Base-by-base conservation (phyloP, 2,888 invertebrate species). In the Parapristionchus giblindavisi region DNA sequence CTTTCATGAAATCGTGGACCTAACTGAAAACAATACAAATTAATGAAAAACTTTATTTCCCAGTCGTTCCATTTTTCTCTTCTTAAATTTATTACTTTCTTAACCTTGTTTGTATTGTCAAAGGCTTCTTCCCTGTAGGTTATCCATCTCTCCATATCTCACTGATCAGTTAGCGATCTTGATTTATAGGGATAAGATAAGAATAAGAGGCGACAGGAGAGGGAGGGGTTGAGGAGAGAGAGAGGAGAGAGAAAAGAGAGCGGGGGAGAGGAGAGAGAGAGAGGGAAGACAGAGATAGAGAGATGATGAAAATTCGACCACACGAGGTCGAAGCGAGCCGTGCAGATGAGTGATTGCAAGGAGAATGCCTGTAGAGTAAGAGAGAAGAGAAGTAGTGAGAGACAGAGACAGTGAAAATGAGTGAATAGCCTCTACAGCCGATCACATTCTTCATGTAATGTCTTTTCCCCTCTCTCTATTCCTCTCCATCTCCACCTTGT, bases 391-490 rank as follows among this genome's bases (percentile, higher is more conserved):
- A 65, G n/a, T n/a, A n/a, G n/a, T n/a, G n/a, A n/a, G n/a, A n/a
- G n/a, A n/a, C n/a, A n/a, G n/a, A n/a, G n/a, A n/a, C n/a, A n/a
- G n/a, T n/a, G n/a, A n/a, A n/a, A n/a, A n/a, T n/a, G n/a, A n/a
- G n/a, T n/a, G n/a, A n/a, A n/a, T n/a, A n/a, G n/a, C n/a, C n/a
- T n/a, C n/a, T n/a, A n/a, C 43, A 43, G 8, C 63, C 63, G 63
- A 65, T 43, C 63, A 43, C 63, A 65, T 65, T 65, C 63, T 27
- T n/a, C 43, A 65, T 65, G 63, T 65, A 65, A 65, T 65, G 63
- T 65, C 40, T 43, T 65, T 43, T 65, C 24, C 43, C 60, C n/a
- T 29, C 36, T 60, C 43, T 43, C 43, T 43, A 8, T 43, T 17
- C 17, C 43, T 43, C 43, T 43, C 43, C 63, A 65, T 65, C 43